Evolutionary conservation across 2,113 vertebrate genomes (phyloP).

Genomic region (Willisornis vidua): DNA sequence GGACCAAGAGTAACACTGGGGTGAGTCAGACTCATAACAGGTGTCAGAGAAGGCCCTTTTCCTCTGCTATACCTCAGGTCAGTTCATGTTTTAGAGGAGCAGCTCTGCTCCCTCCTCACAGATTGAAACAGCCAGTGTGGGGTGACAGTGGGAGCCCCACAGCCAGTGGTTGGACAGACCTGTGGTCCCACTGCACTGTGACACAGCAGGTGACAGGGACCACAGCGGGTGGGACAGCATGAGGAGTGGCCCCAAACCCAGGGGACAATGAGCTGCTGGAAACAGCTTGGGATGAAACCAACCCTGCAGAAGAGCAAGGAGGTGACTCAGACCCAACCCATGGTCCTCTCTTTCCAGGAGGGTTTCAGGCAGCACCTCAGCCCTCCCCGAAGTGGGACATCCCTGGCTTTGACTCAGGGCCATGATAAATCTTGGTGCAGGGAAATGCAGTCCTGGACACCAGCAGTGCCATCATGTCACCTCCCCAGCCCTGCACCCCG

Average conservation of each 20-base stretch:
- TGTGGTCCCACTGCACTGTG: accelerated
- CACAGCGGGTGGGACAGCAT: accelerated
- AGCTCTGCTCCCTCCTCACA: background rate
- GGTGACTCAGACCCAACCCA: accelerated
- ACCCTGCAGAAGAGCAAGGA: background rate
- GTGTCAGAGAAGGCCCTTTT: background rate
- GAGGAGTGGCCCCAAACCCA: background rate
- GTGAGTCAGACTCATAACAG: background rate
- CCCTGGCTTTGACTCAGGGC: accelerated
- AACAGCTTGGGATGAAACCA: background rate
- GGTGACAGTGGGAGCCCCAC: accelerated
- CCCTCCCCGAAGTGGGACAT: background rate
- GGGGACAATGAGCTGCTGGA: background rate
- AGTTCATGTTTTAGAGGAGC: accelerated
- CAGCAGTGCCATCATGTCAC: background rate
- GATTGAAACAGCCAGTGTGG: background rate
- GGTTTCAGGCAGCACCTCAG: background rate
- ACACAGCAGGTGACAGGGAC: background rate
- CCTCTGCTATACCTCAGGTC: background rate
- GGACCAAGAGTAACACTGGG: background rate
- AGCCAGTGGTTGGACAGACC: accelerated
- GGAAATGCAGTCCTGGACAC: background rate
- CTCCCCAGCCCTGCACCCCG: background rate
- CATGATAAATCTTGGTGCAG: background rate
- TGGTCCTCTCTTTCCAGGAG: accelerated